Evolutionary conservation across 2,888 invertebrate genomes (phyloP).

Genomic region (Gari tellinella): DNA sequence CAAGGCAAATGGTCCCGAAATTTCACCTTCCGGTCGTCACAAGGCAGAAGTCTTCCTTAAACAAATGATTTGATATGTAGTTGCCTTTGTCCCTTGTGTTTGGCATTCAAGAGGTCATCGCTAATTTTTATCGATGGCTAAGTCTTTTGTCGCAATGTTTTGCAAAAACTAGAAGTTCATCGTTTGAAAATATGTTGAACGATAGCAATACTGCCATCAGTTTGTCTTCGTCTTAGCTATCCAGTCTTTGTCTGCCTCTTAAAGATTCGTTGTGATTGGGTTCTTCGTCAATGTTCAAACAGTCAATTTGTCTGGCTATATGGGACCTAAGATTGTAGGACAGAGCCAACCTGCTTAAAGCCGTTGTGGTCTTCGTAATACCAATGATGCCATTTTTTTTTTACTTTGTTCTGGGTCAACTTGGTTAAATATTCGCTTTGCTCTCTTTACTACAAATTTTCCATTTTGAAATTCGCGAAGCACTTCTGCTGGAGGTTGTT

Average conservation of each 20-base stretch:
- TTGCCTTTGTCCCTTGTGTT: slow-evolving; percentile 1
- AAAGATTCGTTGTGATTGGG: not conserved
- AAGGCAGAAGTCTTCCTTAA: not conserved
- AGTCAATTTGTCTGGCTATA: not conserved
- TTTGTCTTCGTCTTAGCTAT: not conserved
- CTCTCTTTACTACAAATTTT: not conserved
- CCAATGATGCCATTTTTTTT: not conserved
- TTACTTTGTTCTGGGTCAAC: not conserved
- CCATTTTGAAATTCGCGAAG: slow-evolving; percentile 4
- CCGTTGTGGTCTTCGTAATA: not conserved
- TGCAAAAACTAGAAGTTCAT: not conserved
- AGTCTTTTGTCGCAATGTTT: not conserved
- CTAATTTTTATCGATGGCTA: not conserved
- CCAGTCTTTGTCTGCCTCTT: not conserved
- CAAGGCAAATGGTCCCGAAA: not conserved
- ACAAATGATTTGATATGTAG: slow-evolving; percentile 1
- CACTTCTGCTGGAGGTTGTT: not conserved
- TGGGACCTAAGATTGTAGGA: slow-evolving; percentile 8
- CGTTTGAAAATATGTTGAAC: not conserved
- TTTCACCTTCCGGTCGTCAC: not conserved
- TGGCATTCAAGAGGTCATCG: not conserved
- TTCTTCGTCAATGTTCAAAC: not conserved
- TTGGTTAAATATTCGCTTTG: not conserved
- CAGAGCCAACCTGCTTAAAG: slow-evolving; percentile 6
- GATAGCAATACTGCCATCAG: not conserved